Conservation (phyloP, 2,888 invertebrate genomes). For the Lathronympha strigana region DNA sequence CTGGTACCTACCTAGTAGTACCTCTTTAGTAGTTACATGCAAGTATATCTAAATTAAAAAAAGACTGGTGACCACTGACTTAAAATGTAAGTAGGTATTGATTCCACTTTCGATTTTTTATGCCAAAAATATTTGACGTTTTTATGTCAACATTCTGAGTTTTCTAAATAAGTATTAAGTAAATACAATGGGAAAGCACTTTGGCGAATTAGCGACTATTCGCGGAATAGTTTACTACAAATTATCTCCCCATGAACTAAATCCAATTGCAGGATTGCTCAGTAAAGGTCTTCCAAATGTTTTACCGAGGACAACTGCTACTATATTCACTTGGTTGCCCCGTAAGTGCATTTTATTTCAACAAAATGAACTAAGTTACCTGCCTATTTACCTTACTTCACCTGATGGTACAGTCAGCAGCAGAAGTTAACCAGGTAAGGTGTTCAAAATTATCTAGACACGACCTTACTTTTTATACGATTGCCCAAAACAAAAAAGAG, state of each 20-base stretch:
- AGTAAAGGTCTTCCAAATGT: conserved; percentile 90
- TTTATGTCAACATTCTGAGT: neutral
- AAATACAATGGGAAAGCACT: conserved; percentile 81
- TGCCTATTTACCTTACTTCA: too few relatives aligned
- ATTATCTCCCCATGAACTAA: conserved; percentile 93
- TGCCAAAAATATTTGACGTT: neutral
- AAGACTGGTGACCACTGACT: too few relatives aligned
- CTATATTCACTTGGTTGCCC: conserved; percentile 87
- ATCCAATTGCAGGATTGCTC: conserved; percentile 90
- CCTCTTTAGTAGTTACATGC: too few relatives aligned
- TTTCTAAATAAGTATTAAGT: neutral
- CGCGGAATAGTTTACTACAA: conserved; percentile 92
- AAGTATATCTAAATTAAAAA: too few relatives aligned
- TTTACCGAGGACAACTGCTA: conserved; percentile 85
- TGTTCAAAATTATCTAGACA: too few relatives aligned
- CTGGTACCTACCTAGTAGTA: too few relatives aligned
- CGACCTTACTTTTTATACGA: too few relatives aligned
- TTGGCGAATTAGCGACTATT: conserved; percentile 90
- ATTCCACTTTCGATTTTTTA: neutral
- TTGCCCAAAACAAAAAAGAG: too few relatives aligned
- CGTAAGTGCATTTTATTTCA: conserved; percentile 85
- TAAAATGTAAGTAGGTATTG: too few relatives aligned
- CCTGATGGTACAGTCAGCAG: too few relatives aligned
- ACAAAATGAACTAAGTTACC: too few relatives aligned
- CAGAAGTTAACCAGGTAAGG: too few relatives aligned